A percentile compares a stretch with the other conserved stretches of the same genome.
phyloP scores from a whole-genome alignment of 1,140 invertebrate species.

The Spodoptera frugiperda region DNA sequence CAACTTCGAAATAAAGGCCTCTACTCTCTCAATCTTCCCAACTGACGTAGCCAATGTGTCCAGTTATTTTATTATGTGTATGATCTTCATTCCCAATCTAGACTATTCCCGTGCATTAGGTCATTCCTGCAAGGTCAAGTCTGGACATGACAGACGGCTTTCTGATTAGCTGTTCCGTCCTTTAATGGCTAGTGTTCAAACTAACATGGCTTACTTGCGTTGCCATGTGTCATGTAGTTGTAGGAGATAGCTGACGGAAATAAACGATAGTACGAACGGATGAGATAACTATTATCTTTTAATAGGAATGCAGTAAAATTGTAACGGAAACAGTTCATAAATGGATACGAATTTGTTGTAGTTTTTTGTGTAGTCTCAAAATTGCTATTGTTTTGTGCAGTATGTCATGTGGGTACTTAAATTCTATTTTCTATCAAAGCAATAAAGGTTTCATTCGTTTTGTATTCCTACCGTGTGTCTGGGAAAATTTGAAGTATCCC shows the following conservation, averaged over 20 bases:
- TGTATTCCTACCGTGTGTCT: too few species aligned
- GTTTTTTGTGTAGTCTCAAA: too few species aligned
- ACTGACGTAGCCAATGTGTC: background rate
- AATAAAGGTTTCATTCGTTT: too few species aligned
- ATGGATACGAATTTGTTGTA: background rate
- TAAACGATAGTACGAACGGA: background rate
- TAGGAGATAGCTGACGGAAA: conserved; percentile 28
- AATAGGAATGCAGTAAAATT: background rate
- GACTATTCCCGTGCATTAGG: conserved; percentile 24
- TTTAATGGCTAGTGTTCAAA: background rate
- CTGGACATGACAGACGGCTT: conserved; percentile 26
- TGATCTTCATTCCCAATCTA: conserved; percentile 16
- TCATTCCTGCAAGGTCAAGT: conserved; percentile 31
- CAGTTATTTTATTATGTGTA: conserved; percentile 1
- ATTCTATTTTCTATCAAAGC: too few species aligned
- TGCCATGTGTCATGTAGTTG: background rate
- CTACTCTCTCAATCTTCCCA: too few species aligned
- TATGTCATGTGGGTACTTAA: too few species aligned
- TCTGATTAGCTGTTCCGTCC: conserved; percentile 43
- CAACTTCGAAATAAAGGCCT: too few species aligned
- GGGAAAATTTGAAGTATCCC: too few species aligned
- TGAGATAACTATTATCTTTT: conserved; percentile 8
- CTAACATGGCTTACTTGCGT: background rate
- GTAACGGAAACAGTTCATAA: background rate
- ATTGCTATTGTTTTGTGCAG: too few species aligned